Conservation (phyloP, 2,888 invertebrate species). For the Dryobota labecula region DNA sequence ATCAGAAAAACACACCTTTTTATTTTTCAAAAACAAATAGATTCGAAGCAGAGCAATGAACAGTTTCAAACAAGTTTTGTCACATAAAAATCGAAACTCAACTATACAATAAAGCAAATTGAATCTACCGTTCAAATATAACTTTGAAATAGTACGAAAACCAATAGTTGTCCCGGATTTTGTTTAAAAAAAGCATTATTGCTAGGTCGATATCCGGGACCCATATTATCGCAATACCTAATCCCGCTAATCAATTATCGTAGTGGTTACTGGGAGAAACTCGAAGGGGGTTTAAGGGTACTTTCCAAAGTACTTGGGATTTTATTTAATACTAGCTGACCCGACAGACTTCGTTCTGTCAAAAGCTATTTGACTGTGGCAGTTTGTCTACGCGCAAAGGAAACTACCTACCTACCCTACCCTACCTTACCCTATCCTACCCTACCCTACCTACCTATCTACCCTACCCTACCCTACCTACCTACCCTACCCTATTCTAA, state of each 20-base stretch:
- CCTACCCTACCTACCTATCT: too few species aligned
- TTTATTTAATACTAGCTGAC: slow-evolving; percentile 14
- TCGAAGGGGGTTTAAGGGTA: neutral
- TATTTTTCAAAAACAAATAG: neutral
- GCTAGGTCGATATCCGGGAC: slow-evolving; percentile 61
- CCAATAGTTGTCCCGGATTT: slow-evolving; percentile 43
- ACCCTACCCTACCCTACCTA: too few species aligned
- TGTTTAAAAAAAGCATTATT: slow-evolving; percentile 64
- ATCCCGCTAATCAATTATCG: slow-evolving; percentile 72
- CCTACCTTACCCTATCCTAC: too few species aligned
- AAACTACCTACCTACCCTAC: too few species aligned
- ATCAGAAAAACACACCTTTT: neutral
- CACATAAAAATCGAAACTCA: slow-evolving; percentile 1
- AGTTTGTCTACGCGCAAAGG: too few species aligned
- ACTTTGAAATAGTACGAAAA: slow-evolving; percentile 17
- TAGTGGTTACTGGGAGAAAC: slow-evolving; percentile 30
- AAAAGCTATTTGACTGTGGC: too few species aligned
- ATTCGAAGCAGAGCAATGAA: neutral
- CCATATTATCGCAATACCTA: slow-evolving; percentile 49
- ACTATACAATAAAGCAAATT: slow-evolving; percentile 5
- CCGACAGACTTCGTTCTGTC: too few species aligned
- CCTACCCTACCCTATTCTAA: too few species aligned
- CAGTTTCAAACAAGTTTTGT: neutral
- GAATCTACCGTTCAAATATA: slow-evolving; percentile 1
- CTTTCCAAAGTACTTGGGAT: neutral